These are phyloP conservation scores for Bucco capensis DNA, from an alignment of 2,113 vertebrate species.

Conservation along the genomic window DNA sequence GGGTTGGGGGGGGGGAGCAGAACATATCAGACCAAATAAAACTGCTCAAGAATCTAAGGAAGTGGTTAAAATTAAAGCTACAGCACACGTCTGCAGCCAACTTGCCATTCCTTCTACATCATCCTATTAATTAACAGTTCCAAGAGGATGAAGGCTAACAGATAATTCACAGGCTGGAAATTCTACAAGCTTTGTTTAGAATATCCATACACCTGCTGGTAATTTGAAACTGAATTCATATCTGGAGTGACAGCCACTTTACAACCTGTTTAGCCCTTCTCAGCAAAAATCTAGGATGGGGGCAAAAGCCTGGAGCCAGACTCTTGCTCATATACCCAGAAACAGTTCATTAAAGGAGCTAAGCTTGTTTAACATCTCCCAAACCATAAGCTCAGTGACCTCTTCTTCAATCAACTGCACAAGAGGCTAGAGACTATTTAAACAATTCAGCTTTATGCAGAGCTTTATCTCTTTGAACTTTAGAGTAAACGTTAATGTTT, in stretches of 20 bases:
- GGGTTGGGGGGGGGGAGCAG: no score
- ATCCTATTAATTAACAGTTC: background rate
- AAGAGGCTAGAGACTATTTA: background rate
- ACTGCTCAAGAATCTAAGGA: background rate
- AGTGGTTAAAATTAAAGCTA: background rate
- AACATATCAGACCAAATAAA: background rate
- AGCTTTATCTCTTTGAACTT: constrained; percentile 2
- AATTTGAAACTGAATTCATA: background rate
- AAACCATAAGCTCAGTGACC: background rate
- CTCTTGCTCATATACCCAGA: background rate
- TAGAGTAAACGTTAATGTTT: background rate
- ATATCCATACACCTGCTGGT: background rate
- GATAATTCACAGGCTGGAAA: background rate
- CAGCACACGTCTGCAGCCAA: rapidly evolving
- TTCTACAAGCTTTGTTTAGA: background rate
- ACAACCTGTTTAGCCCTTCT: background rate
- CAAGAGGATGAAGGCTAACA: background rate
- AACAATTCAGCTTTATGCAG: background rate
- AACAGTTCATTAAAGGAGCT: background rate
- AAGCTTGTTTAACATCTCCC: background rate
- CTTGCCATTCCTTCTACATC: background rate
- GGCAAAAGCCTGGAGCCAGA: no score
- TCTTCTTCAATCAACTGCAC: background rate
- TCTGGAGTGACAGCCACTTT: background rate
- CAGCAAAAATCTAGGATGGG: background rate